A percentile compares a stretch with the other conserved stretches of the same genome.
phyloP scores from a whole-genome alignment of 1,140 invertebrate species.

The Drosophila sp. region DNA sequence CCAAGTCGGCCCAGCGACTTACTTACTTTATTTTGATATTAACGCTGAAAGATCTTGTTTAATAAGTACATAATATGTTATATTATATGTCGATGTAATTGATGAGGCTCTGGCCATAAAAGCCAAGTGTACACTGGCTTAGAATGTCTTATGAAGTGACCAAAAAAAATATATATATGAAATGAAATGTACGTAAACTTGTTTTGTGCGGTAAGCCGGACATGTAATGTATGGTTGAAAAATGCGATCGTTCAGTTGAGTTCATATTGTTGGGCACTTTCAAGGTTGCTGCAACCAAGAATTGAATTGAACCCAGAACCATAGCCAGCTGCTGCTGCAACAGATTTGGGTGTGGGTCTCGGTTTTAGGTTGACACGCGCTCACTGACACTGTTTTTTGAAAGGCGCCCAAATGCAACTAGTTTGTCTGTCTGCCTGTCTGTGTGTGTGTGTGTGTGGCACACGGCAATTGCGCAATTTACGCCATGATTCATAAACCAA shows the following conservation, averaged over 20 bases:
- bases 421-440: background rate
- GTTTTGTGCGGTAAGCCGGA: conserved; percentile 5
- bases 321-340: background rate
- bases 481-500: conserved; percentile 4
- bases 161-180: background rate
- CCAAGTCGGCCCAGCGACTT: too few species aligned
- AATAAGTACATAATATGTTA: background rate
- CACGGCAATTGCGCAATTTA: conserved; percentile 5
- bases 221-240: conserved; percentile 4
- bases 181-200: conserved; percentile 4
- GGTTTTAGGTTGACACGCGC: conserved; percentile 5
- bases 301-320: conserved; percentile 3
- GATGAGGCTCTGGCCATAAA: conserved; percentile 1
- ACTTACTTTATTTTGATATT: too few species aligned
- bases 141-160: conserved; percentile 1
- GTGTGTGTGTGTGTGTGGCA: background rate
- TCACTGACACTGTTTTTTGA: conserved; percentile 9
- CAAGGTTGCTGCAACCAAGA: conserved; percentile 5
- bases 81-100: conserved; percentile 10
- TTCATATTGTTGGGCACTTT: conserved; percentile 8
- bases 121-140: conserved; percentile 2
- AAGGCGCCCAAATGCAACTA: conserved; percentile 12
- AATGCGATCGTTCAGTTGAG: conserved; percentile 7
- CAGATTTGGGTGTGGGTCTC: conserved; percentile 10
- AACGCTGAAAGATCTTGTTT: conserved; percentile 4